Base-by-base conservation (phyloP, 2,113 vertebrate species). In the Steatornis caripensis region DNA sequence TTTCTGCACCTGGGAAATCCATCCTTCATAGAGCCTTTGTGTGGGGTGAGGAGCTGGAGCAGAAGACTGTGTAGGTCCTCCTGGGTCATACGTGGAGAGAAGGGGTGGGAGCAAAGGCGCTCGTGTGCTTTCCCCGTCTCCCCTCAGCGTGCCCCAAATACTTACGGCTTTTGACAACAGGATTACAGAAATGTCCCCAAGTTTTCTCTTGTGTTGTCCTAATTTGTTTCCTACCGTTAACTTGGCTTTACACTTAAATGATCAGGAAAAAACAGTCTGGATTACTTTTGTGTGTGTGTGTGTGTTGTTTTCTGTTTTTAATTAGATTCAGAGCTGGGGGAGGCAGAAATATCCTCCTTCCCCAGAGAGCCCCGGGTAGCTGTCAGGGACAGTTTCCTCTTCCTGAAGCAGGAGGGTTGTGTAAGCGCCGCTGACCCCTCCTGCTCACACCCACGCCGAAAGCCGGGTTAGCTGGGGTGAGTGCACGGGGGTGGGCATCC, bases 291-390 rank as follows among this genome's bases (percentile, higher is more conserved):
- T 54, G 15, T 43, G 8, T 51, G 10, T 69, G 4, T 83, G 10
- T 69, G 14, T 36, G 51, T 70, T 85, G 82, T 95, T 72, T 70
- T 79, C 90, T 89, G 62, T 24, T 79, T 88, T 95, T 89, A 89
- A 94, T 93, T 96, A 93, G 87, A 66, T 90, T 86, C 65, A 53
- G 36, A 84, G 83, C 89, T 91, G 81, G 54, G 53, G 91, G 65
- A 90, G 89, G 70, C 79, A 95, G 91, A 95, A 95, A 81, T 94
- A 93, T 69, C 66, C 86, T 92, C 62, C 82, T 85, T 93, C 93
- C 87, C 88, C 0, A 4, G 68, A 82, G 92, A 79, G 53, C 57
- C 72, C 29, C 0, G 32, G n/a, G 83, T 93, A 72, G 70, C 87
- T 95, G 74, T 88, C 84, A 70, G 87, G 65, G 92, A 87, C 7